Evolutionary conservation across 1,140 invertebrate genomes (phyloP).

Genomic region (Orchesella cincta): DNA sequence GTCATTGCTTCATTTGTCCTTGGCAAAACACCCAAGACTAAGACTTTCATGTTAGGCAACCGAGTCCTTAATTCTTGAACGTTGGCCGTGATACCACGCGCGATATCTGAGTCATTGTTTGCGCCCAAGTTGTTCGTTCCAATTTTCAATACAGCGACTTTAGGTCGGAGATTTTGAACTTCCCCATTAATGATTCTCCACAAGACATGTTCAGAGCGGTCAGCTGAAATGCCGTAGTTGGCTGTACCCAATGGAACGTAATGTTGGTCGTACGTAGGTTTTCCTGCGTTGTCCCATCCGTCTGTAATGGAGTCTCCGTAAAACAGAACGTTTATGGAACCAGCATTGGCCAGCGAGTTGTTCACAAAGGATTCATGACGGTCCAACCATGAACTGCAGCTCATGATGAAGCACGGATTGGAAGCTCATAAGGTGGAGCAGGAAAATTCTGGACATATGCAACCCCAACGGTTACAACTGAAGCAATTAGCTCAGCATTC

Average conservation of each 20-base stretch:
- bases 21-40: slow-evolving; percentile 14
- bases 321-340: slow-evolving; percentile 10
- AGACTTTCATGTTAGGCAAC: slow-evolving; percentile 20
- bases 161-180: not conserved
- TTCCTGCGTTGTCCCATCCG: not conserved
- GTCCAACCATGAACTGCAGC: too few species aligned
- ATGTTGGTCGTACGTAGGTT: not conserved
- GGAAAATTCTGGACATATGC: too few species aligned
- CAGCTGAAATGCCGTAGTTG: slow-evolving; percentile 16
- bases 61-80: not conserved
- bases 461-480: too few species aligned
- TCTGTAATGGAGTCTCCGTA: slow-evolving; percentile 23
- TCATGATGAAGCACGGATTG: too few species aligned
- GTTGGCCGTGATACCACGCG: not conserved
- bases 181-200: slow-evolving; percentile 16
- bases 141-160: slow-evolving; percentile 19
- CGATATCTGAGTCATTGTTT: not conserved
- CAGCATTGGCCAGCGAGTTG: not conserved
- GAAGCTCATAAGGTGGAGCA: too few species aligned
- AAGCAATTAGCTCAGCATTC: too few species aligned
- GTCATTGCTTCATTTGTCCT: not conserved
- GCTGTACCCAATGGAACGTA: slow-evolving; percentile 11
- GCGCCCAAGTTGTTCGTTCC: slow-evolving; percentile 9
- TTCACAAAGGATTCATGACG: not conserved
- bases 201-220: slow-evolving; percentile 18